A percentile compares a stretch with the other conserved stretches of the same genome.
Conservation (phyloP, 2,888 invertebrate genomes). For the Cordilura impudica region DNA sequence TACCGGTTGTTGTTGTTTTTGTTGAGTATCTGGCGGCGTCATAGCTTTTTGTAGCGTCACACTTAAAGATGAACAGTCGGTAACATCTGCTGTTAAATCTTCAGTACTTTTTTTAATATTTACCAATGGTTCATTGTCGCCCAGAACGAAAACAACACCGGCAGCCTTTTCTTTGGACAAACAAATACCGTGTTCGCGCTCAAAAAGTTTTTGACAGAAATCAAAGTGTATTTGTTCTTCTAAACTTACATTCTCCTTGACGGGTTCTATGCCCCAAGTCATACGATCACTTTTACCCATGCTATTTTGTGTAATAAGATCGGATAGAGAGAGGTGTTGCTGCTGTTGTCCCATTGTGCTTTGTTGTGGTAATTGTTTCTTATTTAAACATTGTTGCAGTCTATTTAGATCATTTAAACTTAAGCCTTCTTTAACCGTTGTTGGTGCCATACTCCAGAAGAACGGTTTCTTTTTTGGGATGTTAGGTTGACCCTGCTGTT, state of each 20-base stretch:
- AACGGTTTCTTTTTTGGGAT: slow-evolving; percentile 68
- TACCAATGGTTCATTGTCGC: slow-evolving; percentile 84
- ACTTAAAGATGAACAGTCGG: slow-evolving; percentile 22
- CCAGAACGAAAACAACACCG: slow-evolving; percentile 84
- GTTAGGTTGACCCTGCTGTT: slow-evolving; percentile 1
- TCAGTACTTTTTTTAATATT: slow-evolving; percentile 80
- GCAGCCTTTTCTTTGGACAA: slow-evolving; percentile 65
- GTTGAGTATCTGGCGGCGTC: too few relatives aligned
- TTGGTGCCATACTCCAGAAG: slow-evolving; percentile 74
- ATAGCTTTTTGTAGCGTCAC: too few relatives aligned
- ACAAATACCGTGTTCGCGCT: slow-evolving; percentile 70
- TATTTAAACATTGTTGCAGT: slow-evolving; percentile 11
- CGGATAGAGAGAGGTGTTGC: slow-evolving; percentile 73
- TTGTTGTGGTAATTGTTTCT: slow-evolving; percentile 20
- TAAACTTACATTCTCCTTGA: slow-evolving; percentile 74
- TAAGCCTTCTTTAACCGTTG: slow-evolving; percentile 74
- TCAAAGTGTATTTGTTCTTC: slow-evolving; percentile 75
- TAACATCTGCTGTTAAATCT: slow-evolving; percentile 68
- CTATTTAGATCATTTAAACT: slow-evolving; percentile 70
- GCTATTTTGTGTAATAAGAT: slow-evolving; percentile 77
- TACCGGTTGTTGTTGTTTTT: slow-evolving; percentile 26
- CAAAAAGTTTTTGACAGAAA: slow-evolving; percentile 70
- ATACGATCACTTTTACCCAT: slow-evolving; percentile 75
- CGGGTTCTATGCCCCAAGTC: slow-evolving; percentile 77
- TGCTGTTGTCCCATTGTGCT: slow-evolving; percentile 57